Base-by-base conservation (phyloP, 2,888 invertebrate genomes). In the Amorpha juglandis region DNA sequence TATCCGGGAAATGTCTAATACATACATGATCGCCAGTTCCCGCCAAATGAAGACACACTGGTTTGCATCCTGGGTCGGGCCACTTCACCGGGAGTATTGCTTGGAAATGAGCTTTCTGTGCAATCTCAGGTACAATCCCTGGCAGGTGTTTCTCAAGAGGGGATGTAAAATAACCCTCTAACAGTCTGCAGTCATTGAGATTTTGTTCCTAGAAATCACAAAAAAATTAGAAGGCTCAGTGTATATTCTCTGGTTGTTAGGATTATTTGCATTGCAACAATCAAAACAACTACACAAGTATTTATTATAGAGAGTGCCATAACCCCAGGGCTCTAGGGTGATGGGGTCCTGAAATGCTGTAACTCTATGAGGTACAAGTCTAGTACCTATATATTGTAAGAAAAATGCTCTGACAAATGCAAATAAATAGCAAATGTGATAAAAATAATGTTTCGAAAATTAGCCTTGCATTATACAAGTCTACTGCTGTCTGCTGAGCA, bases 1-100 rank as follows among this genome's bases (percentile, higher is more conserved):
- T n/a, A n/a, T n/a, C n/a, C n/a, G n/a, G n/a, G n/a, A n/a, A n/a
- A n/a, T n/a, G n/a, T n/a, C n/a, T n/a, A n/a, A 11, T 19, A 91
- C 95, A 94, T 94, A 98, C 98, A 94, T 99, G 99, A 93, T 99
- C 99, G 55, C 99, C 99, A 52, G 99, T 99, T 42, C 99, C 99
- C 38, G 99, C 99, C 73, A 99, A 94, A 83, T 99, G 99, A 71
- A 99, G 94, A 86, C 99, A 99, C 48, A 99, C 94, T 3, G 98
- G 98, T 81, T 96, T 97, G 76, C 95, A 94, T 19, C 93, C 90
- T 71, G 94, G 92, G 67, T 95, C 89, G 0, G 94, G 94, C 98
- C 98, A 99, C 75, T 95, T 95, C 38, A 95, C 91, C 0, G 99
- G 99, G 72, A 99, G 82, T 47, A 99, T 82, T 69, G 97, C 95